phyloP scores from a whole-genome alignment of 2,888 invertebrate species.

The Latrodectus elegans region DNA sequence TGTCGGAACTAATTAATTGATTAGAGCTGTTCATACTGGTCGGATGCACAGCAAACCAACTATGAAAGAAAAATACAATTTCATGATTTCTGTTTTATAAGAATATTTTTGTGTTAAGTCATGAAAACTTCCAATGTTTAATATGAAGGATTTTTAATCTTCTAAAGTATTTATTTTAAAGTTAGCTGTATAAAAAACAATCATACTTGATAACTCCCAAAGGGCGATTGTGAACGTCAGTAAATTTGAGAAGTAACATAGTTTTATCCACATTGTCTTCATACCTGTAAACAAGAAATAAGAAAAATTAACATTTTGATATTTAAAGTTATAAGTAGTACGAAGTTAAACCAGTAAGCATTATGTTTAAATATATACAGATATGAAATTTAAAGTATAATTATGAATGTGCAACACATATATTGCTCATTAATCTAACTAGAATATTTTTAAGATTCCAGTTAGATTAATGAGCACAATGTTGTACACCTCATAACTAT shows the following conservation, averaged over 20 bases:
- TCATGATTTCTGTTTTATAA: too few species aligned
- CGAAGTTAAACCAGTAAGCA: too few species aligned
- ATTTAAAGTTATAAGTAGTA: too few species aligned
- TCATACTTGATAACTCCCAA: slow-evolving; percentile 85
- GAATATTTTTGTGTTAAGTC: too few species aligned
- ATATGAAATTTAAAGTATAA: too few species aligned
- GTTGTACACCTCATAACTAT: too few species aligned
- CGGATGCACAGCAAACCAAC: slow-evolving; percentile 94
- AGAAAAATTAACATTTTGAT: too few species aligned
- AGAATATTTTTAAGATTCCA: too few species aligned
- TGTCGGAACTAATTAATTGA: slow-evolving; percentile 88
- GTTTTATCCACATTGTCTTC: slow-evolving; percentile 86
- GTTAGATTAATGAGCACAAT: too few species aligned
- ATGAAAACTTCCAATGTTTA: neutral
- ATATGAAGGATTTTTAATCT: neutral
- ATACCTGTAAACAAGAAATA: slow-evolving; percentile 79
- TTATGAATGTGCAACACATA: too few species aligned
- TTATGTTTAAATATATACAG: too few species aligned
- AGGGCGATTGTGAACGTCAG: slow-evolving; percentile 78
- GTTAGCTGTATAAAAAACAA: neutral
- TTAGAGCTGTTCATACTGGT: slow-evolving; percentile 98
- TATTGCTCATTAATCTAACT: too few species aligned
- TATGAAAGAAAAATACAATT: slow-evolving; percentile 60
- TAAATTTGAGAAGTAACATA: slow-evolving; percentile 86
- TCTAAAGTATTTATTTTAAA: neutral